Percentiles rank a stretch among this genome's conserved stretches.
Evolutionary conservation across 2,888 invertebrate species (phyloP).

Genomic region (Argynnis bischoffii): DNA sequence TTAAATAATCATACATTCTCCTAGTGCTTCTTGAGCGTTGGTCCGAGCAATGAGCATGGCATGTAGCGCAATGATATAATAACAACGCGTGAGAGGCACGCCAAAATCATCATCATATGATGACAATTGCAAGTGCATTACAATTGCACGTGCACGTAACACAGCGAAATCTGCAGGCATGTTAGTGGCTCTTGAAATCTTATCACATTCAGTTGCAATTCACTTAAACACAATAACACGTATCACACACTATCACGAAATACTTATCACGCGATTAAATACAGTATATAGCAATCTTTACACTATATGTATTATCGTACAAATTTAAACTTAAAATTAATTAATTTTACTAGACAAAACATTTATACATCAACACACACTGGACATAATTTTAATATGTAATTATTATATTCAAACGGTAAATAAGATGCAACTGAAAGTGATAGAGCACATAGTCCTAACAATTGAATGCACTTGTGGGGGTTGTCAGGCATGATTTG

Average conservation of each 20-base stretch:
- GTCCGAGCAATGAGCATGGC: slow-evolving; percentile 20
- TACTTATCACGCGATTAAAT: not conserved
- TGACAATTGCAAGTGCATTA: not conserved
- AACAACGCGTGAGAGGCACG: slow-evolving; percentile 23
- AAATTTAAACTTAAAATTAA: not conserved
- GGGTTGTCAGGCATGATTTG: slow-evolving; percentile 41
- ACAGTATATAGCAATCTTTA: not conserved
- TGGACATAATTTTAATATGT: not conserved
- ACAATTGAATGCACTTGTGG: slow-evolving; percentile 28
- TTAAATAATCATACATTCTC: not conserved
- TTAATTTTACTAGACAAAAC: not conserved
- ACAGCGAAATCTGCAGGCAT: slow-evolving; percentile 23
- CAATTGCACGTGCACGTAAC: slow-evolving; percentile 13
- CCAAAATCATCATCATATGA: not conserved
- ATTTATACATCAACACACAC: slow-evolving; percentile 4
- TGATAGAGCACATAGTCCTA: slow-evolving; percentile 23
- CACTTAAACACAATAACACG: not conserved
- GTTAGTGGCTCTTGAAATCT: slow-evolving; percentile 30
- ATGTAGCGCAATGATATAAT: slow-evolving; percentile 18
- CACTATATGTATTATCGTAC: not conserved
- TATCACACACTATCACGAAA: not conserved
- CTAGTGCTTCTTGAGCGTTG: slow-evolving; percentile 19
- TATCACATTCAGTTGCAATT: slow-evolving; percentile 30
- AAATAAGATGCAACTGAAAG: slow-evolving; percentile 24
- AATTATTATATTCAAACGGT: not conserved